Evolutionary conservation across 2,888 invertebrate species (phyloP), one percentile per base, ranked within the genome.

Genomic region (Nomada flava): DNA sequence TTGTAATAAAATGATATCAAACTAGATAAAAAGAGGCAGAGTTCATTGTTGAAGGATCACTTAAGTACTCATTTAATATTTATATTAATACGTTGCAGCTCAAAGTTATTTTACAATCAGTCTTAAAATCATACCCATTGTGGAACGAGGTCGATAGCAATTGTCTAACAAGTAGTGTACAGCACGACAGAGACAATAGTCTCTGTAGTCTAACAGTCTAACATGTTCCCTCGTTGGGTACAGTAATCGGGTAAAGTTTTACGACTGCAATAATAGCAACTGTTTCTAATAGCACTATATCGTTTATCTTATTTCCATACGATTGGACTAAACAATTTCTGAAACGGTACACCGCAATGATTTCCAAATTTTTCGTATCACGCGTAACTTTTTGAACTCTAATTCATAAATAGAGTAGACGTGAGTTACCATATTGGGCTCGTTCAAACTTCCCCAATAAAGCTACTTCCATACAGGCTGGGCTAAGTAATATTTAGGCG

Each of bases 381-480:
- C 20, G 15, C n/a, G n/a, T 10, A 52, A 52, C 13, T 47, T 60
- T 18, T 2, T 3, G 2, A 7, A 18, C 13, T 20, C 9, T 10
- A 13, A 20, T 5, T 15, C n/a, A n/a, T n/a, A 44, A 26, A 26
- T 13, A 11, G 11, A 1, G 10, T 9, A 2, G 0, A 2, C 42
- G 20, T 5, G 13, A 7, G 13, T 5, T 47, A 18, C 20, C 47
- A 36, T 44, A 73, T 73, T 57, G 57, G 18, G 57, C 36, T 67
- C 29, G 20, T 57, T 57, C 47, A 57, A 47, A 65, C n/a, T 73
- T 73, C 2, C 9, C 15, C 44, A 26, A 65, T 73, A 73, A 72
- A 64, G 44, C 26, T 20, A 26, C 18, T 18, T 2, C 13, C 2
- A 2, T 18, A 0, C 1, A 36, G 9, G 36, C 47, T 13, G 2